Evolutionary conservation across 2,113 vertebrate genomes (phyloP), one percentile per base, ranked within the genome.

Genomic region (Thalassarche chlororhynchos): DNA sequence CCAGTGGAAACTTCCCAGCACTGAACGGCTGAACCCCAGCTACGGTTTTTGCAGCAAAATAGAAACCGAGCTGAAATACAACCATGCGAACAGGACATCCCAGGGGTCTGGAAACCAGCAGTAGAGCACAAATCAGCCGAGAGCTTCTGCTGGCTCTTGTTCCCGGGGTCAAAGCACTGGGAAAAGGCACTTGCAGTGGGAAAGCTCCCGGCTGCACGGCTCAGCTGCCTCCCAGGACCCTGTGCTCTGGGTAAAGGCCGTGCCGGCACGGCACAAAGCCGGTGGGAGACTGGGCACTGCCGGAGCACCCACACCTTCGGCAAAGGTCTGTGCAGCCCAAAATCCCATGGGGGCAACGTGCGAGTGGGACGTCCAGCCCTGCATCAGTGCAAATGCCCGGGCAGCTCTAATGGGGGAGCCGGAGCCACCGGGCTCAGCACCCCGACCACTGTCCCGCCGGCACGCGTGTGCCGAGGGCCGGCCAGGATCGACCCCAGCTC

Each of bases 51-150:
- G 46, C 5, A 18, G 34, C 46, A 40, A 34, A 71, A 57, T 19
- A 38, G 60, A 46, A 80, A 46, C 18, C 1, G 17, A 34, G 62
- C 47, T 44, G 70, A 69, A 18, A 17, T 8, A 3, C 21, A 36
- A 2, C 28, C 2, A 0, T 1, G 26, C 2, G 5, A 60, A 60
- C 10, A 3, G 71, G 51, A 26, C 1, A 3, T 16, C 5, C 60
- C 2, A 1, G 28, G 42, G 51, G 9, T 4, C 60, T 66, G 85
- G 58, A 47, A 60, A 62, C 4, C 28, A 52, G 42, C 57, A 62
- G 28, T 2, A 38, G 2, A 70, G 90, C 36, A 34, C 42, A 14
- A 36, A 62, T 6, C 14, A 15, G 44, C 44, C 5, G 1, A 32
- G 40, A 42, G 62, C n/a, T 46, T 13, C 76, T 49, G 54, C 61